Percentiles rank a stretch among this genome's conserved stretches.
These are phyloP conservation scores for Dastarcus helophoroides DNA, from an alignment of 2,888 invertebrate species.

Conservation along the genomic window DNA sequence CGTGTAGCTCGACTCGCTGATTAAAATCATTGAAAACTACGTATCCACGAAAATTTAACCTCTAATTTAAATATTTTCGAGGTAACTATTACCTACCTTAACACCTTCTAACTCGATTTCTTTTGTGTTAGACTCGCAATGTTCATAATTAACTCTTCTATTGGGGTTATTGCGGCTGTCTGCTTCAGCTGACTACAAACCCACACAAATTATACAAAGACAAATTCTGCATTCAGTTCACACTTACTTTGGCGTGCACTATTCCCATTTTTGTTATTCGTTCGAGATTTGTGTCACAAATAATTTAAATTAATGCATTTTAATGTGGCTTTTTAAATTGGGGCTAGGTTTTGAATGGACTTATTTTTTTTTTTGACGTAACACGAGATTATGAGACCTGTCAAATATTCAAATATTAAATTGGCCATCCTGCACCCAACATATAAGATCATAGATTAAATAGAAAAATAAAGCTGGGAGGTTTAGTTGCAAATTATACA, in stretches of 20 bases:
- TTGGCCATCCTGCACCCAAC: too few species aligned
- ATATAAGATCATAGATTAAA: too few species aligned
- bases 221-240: too few species aligned
- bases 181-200: too few species aligned
- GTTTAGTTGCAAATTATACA: too few species aligned
- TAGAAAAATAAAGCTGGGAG: too few species aligned
- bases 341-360: too few species aligned
- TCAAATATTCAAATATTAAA: too few species aligned
- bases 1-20: not conserved
- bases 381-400: too few species aligned
- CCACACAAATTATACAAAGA: too few species aligned
- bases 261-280: slow-evolving; percentile 30
- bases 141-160: slow-evolving; percentile 19
- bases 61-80: slow-evolving; percentile 2
- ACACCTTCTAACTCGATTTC: slow-evolving; percentile 44
- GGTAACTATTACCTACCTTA: slow-evolving; percentile 24
- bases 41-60: not conserved
- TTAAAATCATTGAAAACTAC: not conserved
- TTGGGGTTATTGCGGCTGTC: slow-evolving; percentile 12
- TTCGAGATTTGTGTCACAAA: slow-evolving; percentile 3
- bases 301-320: slow-evolving; percentile 8
- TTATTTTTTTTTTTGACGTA: too few species aligned
- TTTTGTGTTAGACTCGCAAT: slow-evolving; percentile 27
- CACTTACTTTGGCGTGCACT: slow-evolving; percentile 37
- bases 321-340: too few species aligned